A percentile compares a stretch with the other conserved stretches of the same genome.
phyloP scores from a whole-genome alignment of 2,797 vertebrate species.

The Hippopotamyrus pictus region DNA sequence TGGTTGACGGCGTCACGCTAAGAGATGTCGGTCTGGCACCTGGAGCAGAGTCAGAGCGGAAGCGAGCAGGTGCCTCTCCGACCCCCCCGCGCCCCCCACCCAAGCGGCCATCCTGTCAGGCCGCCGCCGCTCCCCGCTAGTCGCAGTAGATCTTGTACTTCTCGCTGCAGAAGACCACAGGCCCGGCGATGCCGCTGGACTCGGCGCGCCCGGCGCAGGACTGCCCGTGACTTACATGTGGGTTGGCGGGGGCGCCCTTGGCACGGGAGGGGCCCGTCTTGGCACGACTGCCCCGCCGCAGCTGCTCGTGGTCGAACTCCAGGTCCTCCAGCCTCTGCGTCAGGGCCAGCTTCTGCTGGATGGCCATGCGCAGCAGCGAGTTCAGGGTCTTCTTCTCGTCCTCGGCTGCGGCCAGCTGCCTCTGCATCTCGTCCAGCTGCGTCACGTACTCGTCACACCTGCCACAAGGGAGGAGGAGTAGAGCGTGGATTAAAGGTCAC shows the following conservation, averaged over 20 bases:
- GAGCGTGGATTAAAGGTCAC: background rate
- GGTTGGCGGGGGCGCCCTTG: conserved; percentile 61
- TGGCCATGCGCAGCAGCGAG: conserved; percentile 94
- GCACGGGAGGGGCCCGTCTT: conserved; percentile 60
- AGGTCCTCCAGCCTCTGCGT: conserved; percentile 95
- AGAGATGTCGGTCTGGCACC: background rate
- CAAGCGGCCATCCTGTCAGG: conserved; percentile 32
- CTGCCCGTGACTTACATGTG: conserved; percentile 84
- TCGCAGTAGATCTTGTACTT: conserved; percentile 99
- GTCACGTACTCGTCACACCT: conserved; percentile 96
- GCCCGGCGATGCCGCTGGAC: conserved; percentile 60
- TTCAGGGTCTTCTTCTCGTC: conserved; percentile 99
- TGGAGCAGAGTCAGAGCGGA: conserved; percentile 33
- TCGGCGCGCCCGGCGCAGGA: conserved; percentile 70
- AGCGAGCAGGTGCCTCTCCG: conserved; percentile 48
- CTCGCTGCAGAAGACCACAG: conserved; percentile 83
- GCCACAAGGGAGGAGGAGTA: conserved; percentile 20
- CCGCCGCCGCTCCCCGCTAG: conserved; percentile 54
- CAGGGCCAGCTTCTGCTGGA: conserved; percentile 97
- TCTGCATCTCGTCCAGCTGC: conserved; percentile 96
- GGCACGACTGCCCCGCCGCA: conserved; percentile 71
- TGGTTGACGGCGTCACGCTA: background rate
- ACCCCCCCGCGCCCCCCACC: conserved; percentile 60
- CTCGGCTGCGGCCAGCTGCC: conserved; percentile 89
- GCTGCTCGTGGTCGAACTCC: conserved; percentile 90